Percentiles rank a stretch among this genome's conserved stretches.
Conservation (phyloP, 1,140 invertebrate genomes). For the Ostrea edulis region DNA sequence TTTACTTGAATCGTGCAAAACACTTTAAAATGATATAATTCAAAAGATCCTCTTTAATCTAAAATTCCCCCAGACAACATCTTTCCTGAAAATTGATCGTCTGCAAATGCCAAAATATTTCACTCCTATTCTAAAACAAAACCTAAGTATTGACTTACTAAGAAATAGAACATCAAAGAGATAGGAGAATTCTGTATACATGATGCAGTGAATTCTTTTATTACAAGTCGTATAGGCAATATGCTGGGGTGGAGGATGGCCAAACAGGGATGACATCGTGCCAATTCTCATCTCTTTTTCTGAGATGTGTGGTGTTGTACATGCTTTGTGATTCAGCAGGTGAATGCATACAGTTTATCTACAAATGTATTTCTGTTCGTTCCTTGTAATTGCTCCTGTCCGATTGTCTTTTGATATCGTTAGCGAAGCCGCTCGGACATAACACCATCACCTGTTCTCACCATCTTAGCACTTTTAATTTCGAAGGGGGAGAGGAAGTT, state of each 20-base stretch:
- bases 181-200: slow-evolving; percentile 25
- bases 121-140: slow-evolving; percentile 30
- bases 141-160: slow-evolving; percentile 28
- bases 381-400: slow-evolving; percentile 1
- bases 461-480: not conserved
- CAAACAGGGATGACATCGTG: not conserved
- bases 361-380: not conserved
- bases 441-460: not conserved
- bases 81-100: slow-evolving; percentile 38
- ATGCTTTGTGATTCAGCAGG: slow-evolving; percentile 31
- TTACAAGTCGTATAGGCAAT: not conserved
- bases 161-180: slow-evolving; percentile 31
- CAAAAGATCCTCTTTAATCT: slow-evolving; percentile 9
- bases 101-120: slow-evolving; percentile 37
- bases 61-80: slow-evolving; percentile 24
- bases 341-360: slow-evolving; percentile 2
- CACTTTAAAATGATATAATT: slow-evolving; percentile 35
- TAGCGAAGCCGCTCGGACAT: not conserved
- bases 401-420: slow-evolving; percentile 1
- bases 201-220: slow-evolving; percentile 25
- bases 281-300: not conserved
- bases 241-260: not conserved
- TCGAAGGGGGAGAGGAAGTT: not conserved
- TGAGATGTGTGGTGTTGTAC: slow-evolving; percentile 16
- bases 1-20: slow-evolving; percentile 33